Conservation (phyloP, 1,140 invertebrate genomes). For the Maniola jurtina region DNA sequence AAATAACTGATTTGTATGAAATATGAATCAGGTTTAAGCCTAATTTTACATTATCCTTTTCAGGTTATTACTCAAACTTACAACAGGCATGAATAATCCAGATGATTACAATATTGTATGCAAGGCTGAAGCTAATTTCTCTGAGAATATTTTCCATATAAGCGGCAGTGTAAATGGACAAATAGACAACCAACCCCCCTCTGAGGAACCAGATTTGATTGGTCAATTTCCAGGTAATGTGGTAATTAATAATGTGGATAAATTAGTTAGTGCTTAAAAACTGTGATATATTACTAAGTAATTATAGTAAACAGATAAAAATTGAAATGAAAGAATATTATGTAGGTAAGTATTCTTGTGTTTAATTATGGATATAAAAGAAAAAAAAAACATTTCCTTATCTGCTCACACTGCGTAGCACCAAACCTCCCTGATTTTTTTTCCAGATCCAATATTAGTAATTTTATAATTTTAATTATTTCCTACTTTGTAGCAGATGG, state of each 20-base stretch:
- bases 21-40: too few species aligned
- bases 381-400: too few species aligned
- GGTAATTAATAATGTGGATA: background rate
- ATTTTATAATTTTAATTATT: background rate
- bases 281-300: too few species aligned
- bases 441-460: too few species aligned
- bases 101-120: constrained; percentile 32
- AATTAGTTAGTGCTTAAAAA: too few species aligned
- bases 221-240: constrained; percentile 31
- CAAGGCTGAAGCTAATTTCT: constrained; percentile 40
- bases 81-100: constrained; percentile 28
- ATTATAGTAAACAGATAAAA: too few species aligned
- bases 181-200: constrained; percentile 13
- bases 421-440: too few species aligned
- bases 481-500: constrained; percentile 6
- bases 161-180: constrained; percentile 27
- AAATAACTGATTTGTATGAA: too few species aligned
- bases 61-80: constrained; percentile 43
- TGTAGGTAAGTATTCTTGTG: too few species aligned
- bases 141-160: constrained; percentile 9
- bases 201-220: constrained; percentile 6
- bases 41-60: constrained; percentile 23
- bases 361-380: too few species aligned
- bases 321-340: too few species aligned
- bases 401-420: too few species aligned